Evolutionary conservation across 2,797 vertebrate genomes (phyloP).

Genomic region (Garrulus glandarius): DNA sequence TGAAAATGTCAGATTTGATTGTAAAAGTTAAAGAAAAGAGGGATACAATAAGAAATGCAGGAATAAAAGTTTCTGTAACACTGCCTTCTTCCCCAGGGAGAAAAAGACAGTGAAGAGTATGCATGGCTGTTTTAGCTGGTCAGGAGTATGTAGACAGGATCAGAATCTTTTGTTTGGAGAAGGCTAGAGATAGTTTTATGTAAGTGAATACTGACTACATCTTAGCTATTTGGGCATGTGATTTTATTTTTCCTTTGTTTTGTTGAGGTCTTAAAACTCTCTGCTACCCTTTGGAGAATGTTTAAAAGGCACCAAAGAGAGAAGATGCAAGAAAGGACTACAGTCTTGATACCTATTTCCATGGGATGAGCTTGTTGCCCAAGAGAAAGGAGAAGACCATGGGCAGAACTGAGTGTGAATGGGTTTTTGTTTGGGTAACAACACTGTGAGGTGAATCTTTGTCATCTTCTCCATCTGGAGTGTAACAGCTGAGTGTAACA

Average conservation of each 20-base stretch:
- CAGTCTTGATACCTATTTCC: not conserved
- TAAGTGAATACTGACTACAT: not conserved
- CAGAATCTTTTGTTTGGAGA: not conserved
- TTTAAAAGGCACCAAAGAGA: not conserved
- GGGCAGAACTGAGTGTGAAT: not conserved
- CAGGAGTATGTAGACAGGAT: not conserved
- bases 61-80: not conserved
- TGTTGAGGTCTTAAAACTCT: not conserved
- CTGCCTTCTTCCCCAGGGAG: not conserved
- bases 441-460: not conserved
- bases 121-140: not conserved
- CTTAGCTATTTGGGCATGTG: not conserved
- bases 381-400: not conserved
- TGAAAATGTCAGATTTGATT: not conserved
- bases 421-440: not conserved
- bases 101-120: not conserved
- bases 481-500: not conserved
- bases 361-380: not conserved
- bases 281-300: not conserved
- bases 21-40: not conserved
- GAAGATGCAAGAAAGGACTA: not conserved
- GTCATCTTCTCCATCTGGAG: not conserved
- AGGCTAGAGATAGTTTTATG: not conserved
- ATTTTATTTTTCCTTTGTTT: not conserved
- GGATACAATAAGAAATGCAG: not conserved